Evolutionary conservation across 1,140 invertebrate genomes (phyloP).

Genomic region (Eupristina koningsbergeri): DNA sequence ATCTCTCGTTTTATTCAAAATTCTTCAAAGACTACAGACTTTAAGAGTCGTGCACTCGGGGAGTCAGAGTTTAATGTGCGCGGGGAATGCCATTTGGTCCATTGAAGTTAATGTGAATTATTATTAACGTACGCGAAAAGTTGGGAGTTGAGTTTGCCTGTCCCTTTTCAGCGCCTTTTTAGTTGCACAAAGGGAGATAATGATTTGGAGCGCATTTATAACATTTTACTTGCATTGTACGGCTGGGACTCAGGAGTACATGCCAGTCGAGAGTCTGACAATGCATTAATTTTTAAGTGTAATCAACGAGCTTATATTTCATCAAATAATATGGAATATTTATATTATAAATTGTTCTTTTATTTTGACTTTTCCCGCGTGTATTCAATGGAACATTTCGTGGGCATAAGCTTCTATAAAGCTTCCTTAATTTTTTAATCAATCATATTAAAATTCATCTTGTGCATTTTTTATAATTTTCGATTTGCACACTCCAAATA

Average conservation of each 20-base stretch:
- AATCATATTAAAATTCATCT: too few species aligned
- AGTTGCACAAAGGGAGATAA: constrained; percentile 16
- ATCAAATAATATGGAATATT: too few species aligned
- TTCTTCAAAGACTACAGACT: background rate
- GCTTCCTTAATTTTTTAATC: too few species aligned
- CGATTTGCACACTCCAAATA: too few species aligned
- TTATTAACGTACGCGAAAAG: background rate
- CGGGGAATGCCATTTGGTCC: constrained; percentile 8
- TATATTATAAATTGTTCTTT: background rate
- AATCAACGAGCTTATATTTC: background rate
- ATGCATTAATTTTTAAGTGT: background rate
- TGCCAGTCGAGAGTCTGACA: background rate
- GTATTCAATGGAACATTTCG: too few species aligned
- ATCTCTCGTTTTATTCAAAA: background rate
- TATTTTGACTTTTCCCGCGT: background rate
- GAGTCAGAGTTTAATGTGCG: too few species aligned
- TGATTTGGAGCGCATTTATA: constrained; percentile 30
- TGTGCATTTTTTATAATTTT: too few species aligned
- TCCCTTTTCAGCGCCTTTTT: constrained; percentile 25
- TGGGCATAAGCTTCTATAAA: background rate
- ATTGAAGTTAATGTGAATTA: constrained; percentile 37
- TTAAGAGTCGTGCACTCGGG: too few species aligned
- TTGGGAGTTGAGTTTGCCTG: background rate
- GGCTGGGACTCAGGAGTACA: too few species aligned
- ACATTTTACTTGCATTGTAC: constrained; percentile 12